Conservation (phyloP, 1,140 invertebrate genomes). For the Aphelenchoides avenae region DNA sequence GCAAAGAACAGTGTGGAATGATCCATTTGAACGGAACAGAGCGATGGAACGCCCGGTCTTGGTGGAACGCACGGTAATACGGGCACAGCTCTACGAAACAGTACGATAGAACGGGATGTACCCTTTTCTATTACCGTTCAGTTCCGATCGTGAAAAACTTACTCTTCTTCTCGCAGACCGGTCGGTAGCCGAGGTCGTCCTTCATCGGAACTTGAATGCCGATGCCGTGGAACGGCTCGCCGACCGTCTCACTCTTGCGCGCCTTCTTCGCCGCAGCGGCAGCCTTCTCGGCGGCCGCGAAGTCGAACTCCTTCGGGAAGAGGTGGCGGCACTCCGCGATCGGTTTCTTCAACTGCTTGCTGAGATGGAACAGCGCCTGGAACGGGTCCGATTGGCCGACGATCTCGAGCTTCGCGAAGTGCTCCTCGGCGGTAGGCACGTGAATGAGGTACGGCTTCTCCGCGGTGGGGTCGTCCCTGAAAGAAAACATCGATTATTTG, state of each 20-base stretch:
- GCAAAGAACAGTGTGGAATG: too few species aligned
- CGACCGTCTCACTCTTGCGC: slow-evolving; percentile 2
- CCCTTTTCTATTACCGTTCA: too few species aligned
- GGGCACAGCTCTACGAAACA: too few species aligned
- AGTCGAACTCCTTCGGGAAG: slow-evolving; percentile 4
- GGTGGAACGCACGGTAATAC: too few species aligned
- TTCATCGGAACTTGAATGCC: slow-evolving; percentile 18
- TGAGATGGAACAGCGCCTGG: not conserved
- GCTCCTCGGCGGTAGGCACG: too few species aligned
- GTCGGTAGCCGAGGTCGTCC: slow-evolving; percentile 23
- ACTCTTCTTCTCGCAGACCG: slow-evolving; percentile 16
- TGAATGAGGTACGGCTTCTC: too few species aligned
- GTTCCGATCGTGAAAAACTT: too few species aligned
- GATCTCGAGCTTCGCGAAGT: slow-evolving; percentile 13
- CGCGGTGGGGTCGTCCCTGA: too few species aligned
- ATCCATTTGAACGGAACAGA: too few species aligned
- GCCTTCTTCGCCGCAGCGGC: not conserved
- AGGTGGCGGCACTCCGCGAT: not conserved
- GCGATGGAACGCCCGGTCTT: too few species aligned
- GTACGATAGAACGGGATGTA: too few species aligned
- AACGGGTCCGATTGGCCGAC: not conserved
- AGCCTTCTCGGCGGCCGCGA: not conserved
- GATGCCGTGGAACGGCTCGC: slow-evolving; percentile 21
- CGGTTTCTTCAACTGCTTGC: not conserved
- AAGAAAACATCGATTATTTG: too few species aligned